A percentile compares a stretch with the other conserved stretches of the same genome.
Conservation (phyloP, 2,797 vertebrate species). For the Onychomys arenicola region DNA sequence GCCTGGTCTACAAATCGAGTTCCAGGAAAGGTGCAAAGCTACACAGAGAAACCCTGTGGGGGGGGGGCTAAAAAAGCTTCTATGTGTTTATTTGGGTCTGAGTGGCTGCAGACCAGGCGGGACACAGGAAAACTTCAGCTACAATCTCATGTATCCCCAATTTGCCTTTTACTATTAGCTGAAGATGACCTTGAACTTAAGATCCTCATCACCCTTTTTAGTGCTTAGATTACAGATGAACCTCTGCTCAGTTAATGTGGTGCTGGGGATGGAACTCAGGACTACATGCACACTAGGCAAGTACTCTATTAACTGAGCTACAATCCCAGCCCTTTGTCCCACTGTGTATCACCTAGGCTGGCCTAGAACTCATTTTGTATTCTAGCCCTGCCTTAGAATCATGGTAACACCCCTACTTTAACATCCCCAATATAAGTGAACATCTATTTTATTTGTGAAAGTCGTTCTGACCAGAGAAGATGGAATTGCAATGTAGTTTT, state of each 20-base stretch:
- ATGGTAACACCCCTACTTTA: background rate
- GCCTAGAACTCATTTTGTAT: background rate
- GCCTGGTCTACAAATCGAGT: too few species aligned
- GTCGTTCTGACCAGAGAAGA: background rate
- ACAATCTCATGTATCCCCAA: too few species aligned
- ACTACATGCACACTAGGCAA: background rate
- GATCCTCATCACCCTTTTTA: too few species aligned
- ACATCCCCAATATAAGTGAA: background rate
- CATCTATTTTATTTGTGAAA: background rate
- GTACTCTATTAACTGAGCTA: background rate
- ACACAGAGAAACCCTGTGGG: too few species aligned
- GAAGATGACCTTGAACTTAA: background rate
- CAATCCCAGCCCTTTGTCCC: background rate
- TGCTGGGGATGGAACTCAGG: background rate
- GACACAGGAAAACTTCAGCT: too few species aligned
- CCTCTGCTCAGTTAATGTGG: background rate
- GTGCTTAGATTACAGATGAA: background rate
- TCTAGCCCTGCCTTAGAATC: background rate
- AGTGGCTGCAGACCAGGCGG: too few species aligned
- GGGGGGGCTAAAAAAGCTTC: too few species aligned
- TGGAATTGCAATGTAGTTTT: background rate
- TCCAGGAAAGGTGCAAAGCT: too few species aligned
- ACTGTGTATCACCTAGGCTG: background rate
- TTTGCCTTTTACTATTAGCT: background rate
- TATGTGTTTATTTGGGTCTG: too few species aligned